Evolutionary conservation across 2,797 vertebrate genomes (phyloP), one percentile per base, ranked within the genome.

Genomic region (Capromys pilorides): DNA sequence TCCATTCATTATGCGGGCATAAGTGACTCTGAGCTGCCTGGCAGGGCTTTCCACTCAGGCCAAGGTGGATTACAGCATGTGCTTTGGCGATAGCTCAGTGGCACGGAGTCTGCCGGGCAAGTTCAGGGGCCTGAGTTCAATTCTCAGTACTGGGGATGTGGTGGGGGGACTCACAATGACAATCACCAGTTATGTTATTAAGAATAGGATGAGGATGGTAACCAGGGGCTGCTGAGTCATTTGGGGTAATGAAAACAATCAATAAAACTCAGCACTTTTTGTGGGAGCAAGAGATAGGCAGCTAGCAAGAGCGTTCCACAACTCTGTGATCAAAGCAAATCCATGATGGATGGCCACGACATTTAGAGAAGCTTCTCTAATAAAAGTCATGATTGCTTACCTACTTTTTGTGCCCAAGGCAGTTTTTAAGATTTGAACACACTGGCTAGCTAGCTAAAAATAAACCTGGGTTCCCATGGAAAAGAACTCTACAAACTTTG

Each of bases 291-390:
- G 6, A 71, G 41, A 71, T 10, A 4, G 92, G 28, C 6, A 73
- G 45, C 67, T 79, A 67, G n/a, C 41, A 84, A 86, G 39, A 5
- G 12, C n/a, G 66, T 16, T 83, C 9, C 41, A 71, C 8, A 69
- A 41, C 57, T 33, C 39, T 36, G 82, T 10, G 61, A 89, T 66
- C 78, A 75, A 84, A 96, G 84, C 82, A 69, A 75, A 89, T 78
- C 5, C 41, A 54, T 75, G 12, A 24, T 69, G 51, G 31, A 31
- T 67, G n/a, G 73, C 31, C 5, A 21, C 54, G 11, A 83, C 59
- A 19, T 82, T 92, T 28, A 87, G n/a, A 87, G 54, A 9, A 41
- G 28, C 64, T 87, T 84, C 31, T 10, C 33, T 31, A 73, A 86
- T 24, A 92, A 94, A 95, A 89, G 67, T 73, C 57, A 64, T 45